Conservation (phyloP, 2,113 vertebrate species). For the Rhizomys pruinosus region DNA sequence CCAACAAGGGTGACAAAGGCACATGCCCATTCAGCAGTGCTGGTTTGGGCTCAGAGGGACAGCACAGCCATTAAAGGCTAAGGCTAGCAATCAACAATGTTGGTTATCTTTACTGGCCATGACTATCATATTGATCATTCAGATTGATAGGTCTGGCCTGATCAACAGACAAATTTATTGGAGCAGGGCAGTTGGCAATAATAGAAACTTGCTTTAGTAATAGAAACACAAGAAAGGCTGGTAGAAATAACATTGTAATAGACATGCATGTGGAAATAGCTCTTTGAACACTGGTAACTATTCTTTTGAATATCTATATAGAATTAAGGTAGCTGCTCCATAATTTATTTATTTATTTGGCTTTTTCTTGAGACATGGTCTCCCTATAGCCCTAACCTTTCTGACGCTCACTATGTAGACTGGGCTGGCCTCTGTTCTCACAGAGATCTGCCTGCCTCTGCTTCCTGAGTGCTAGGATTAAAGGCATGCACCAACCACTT, state of each 20-base stretch:
- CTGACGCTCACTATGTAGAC: no score
- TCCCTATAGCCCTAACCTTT: no score
- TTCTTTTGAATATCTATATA: neutral
- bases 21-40: neutral
- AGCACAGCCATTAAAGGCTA: no score
- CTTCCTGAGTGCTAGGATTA: no score
- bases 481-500: no score
- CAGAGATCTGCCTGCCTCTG: no score
- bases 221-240: neutral
- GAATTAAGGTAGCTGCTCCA: neutral
- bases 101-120: slow-evolving; percentile 46
- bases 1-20: slow-evolving; percentile 28
- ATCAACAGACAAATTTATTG: slow-evolving; percentile 46
- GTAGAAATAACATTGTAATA: neutral
- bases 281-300: neutral
- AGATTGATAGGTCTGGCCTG: slow-evolving; percentile 51
- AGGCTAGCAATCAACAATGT: no score
- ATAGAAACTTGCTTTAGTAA: neutral
- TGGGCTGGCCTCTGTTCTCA: no score
- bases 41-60: no score
- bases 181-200: slow-evolving; percentile 8
- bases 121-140: slow-evolving; percentile 52
- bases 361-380: neutral
- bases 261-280: neutral
- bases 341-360: neutral